Evolutionary conservation across 2,113 vertebrate species (phyloP).

Genomic region (Natator depressus): DNA sequence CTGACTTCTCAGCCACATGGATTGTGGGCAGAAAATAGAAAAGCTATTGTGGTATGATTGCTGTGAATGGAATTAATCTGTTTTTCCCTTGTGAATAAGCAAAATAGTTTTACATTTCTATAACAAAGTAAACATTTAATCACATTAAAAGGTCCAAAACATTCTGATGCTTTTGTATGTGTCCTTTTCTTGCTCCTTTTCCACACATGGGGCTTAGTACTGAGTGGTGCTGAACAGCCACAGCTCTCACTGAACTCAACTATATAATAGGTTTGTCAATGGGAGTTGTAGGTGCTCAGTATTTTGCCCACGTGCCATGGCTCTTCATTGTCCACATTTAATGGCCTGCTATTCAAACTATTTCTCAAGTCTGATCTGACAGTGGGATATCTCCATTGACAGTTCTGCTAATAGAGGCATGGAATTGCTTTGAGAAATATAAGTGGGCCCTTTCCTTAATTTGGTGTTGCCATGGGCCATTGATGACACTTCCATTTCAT

Average conservation of each 20-base stretch:
- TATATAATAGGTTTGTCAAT: slow-evolving; percentile 21
- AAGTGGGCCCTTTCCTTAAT: neutral
- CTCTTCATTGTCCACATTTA: neutral
- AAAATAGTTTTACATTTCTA: slow-evolving; percentile 1
- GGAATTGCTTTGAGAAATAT: neutral
- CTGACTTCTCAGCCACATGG: slow-evolving; percentile 10
- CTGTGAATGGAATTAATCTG: slow-evolving; percentile 38
- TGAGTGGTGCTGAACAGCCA: slow-evolving; percentile 45
- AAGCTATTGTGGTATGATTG: neutral
- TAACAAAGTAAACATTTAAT: slow-evolving; percentile 38
- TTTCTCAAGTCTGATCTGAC: slow-evolving; percentile 13
- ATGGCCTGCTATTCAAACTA: slow-evolving; percentile 14
- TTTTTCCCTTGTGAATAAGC: slow-evolving; percentile 35
- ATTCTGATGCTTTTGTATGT: slow-evolving; percentile 35
- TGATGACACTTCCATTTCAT: neutral
- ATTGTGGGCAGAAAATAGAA: neutral
- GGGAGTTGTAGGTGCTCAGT: slow-evolving; percentile 40
- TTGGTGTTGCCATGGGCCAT: slow-evolving; percentile 9
- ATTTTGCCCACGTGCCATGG: neutral
- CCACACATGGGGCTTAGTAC: neutral
- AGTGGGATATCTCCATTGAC: neutral
- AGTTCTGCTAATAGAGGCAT: slow-evolving; percentile 8
- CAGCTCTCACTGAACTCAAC: slow-evolving; percentile 10
- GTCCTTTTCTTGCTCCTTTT: slow-evolving; percentile 2
- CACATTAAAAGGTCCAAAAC: neutral